A percentile compares a stretch with the other conserved stretches of the same genome.
Conservation (phyloP, 1,140 invertebrate genomes). For the Heliothis virescens region DNA sequence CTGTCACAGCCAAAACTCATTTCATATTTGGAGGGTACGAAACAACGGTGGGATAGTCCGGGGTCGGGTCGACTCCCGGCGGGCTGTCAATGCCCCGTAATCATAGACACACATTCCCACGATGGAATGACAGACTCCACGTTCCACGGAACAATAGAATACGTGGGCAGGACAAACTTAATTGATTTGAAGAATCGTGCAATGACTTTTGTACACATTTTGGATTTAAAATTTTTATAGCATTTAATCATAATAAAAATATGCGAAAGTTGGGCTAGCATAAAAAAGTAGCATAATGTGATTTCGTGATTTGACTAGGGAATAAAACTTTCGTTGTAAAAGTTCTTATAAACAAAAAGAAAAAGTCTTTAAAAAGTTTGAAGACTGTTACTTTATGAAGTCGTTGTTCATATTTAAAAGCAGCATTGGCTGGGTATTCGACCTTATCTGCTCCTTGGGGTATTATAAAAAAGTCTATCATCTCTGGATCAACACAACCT, state of each 20-base stretch:
- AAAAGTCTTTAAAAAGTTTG: constrained; percentile 12
- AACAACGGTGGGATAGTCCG: constrained; percentile 34
- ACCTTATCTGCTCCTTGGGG: not conserved
- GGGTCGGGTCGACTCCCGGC: constrained; percentile 32
- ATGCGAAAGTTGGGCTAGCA: constrained; percentile 8
- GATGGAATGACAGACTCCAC: constrained; percentile 41
- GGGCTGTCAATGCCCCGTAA: constrained; percentile 38
- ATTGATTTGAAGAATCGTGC: constrained; percentile 37
- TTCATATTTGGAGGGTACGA: constrained; percentile 45
- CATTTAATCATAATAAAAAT: not conserved
- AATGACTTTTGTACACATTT: constrained; percentile 12
- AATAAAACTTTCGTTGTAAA: constrained; percentile 1
- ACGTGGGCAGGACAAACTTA: constrained; percentile 24
- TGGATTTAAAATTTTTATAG: not conserved
- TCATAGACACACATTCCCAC: constrained; percentile 45
- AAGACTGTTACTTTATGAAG: constrained; percentile 29
- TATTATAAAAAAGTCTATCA: not conserved
- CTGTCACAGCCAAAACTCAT: constrained; percentile 23
- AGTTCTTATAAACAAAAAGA: constrained; percentile 25
- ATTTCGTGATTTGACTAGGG: constrained; percentile 16
- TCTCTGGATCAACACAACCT: not conserved
- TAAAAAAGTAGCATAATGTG: constrained; percentile 4
- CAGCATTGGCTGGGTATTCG: not conserved
- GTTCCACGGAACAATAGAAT: constrained; percentile 38
- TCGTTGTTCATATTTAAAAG: constrained; percentile 20